phyloP scores from a whole-genome alignment of 2,888 invertebrate genomes.

The Amphipoea oculea region DNA sequence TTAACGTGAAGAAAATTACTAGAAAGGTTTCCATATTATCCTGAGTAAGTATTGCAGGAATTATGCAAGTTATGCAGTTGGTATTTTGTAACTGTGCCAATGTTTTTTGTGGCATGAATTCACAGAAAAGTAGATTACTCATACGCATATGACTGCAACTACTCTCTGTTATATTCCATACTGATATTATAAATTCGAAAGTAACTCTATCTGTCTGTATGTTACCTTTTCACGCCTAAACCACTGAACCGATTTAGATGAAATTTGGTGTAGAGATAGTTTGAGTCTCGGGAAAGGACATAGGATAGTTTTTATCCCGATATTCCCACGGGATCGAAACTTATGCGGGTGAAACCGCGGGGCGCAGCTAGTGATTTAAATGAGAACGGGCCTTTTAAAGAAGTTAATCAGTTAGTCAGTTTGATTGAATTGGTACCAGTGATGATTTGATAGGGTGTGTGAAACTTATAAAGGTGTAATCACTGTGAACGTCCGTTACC shows the following conservation, averaged over 20 bases:
- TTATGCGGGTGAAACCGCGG: no score
- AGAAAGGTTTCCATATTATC: slow-evolving; percentile 48
- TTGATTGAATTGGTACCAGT: no score
- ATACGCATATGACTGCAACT: not conserved
- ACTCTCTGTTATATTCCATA: not conserved
- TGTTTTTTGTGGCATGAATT: slow-evolving; percentile 3
- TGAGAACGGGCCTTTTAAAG: not conserved
- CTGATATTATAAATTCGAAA: no score
- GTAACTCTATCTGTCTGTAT: no score
- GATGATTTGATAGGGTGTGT: not conserved
- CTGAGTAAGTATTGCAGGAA: slow-evolving; percentile 27
- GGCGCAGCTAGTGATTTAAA: not conserved
- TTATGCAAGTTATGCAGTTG: slow-evolving; percentile 30
- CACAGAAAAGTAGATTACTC: not conserved
- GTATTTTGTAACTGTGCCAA: slow-evolving; percentile 29
- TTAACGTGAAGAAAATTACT: slow-evolving; percentile 55
- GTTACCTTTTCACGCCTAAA: no score
- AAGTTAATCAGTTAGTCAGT: no score
- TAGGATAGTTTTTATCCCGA: no score
- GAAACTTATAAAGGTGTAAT: not conserved
- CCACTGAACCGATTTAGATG: no score
- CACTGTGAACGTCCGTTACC: no score
- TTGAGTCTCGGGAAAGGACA: no score
- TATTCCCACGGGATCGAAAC: no score
- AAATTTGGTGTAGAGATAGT: no score